Conservation (phyloP, 2,888 invertebrate genomes). For the Steromphala cineraria region DNA sequence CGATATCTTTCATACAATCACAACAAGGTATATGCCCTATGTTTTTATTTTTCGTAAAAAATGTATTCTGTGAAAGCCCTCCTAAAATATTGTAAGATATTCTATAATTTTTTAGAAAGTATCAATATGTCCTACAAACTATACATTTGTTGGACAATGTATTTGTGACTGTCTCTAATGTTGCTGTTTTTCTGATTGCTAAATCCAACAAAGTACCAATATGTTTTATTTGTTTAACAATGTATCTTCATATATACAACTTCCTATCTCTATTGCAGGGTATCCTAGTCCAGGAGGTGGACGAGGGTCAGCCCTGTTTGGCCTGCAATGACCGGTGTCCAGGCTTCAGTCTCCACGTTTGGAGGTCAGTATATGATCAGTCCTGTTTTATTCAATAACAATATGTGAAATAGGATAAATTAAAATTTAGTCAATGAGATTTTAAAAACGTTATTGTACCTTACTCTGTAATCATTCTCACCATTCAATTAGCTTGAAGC, state of each 20-base stretch:
- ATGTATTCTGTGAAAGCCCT: too few relatives aligned
- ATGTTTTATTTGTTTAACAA: neutral
- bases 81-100: too few relatives aligned
- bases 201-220: neutral
- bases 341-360: constrained; percentile 88
- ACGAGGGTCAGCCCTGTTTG: constrained; percentile 90
- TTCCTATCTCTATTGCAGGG: constrained; percentile 80
- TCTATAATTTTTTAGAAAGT: too few relatives aligned
- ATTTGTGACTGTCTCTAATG: neutral
- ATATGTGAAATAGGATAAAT: too few relatives aligned
- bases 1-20: too few relatives aligned
- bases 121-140: neutral
- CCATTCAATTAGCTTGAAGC: too few relatives aligned
- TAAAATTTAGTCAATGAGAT: too few relatives aligned
- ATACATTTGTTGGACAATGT: neutral
- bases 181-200: neutral
- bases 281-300: constrained; percentile 89
- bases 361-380: constrained; percentile 83
- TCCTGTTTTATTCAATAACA: too few relatives aligned
- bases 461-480: too few relatives aligned
- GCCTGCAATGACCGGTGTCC: constrained; percentile 86
- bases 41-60: too few relatives aligned
- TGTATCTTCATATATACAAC: neutral
- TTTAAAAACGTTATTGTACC: too few relatives aligned
- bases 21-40: too few relatives aligned